Conservation (phyloP, 2,888 invertebrate genomes). For the Ctena decussata region DNA sequence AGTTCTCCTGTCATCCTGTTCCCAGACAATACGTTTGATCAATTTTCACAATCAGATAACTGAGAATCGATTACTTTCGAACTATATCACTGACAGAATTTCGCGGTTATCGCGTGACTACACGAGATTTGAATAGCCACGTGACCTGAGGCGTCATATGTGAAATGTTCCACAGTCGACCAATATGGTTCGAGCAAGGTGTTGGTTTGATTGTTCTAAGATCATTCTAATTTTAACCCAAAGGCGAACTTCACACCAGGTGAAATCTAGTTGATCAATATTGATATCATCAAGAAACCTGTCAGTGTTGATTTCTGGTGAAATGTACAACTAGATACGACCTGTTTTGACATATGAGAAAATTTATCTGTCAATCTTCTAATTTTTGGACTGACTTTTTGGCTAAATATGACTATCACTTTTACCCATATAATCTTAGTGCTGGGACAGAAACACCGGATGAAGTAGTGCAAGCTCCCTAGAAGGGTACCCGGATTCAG, state of each 20-base stretch:
- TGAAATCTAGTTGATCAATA: slow-evolving; percentile 57
- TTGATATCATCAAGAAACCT: slow-evolving; percentile 44
- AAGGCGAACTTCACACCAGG: slow-evolving; percentile 51
- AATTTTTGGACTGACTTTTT: neutral
- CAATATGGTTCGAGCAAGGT: neutral
- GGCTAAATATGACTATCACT: too few species aligned
- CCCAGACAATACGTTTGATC: neutral
- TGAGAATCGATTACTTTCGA: neutral
- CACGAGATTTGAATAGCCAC: slow-evolving; percentile 32
- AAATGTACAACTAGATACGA: slow-evolving; percentile 49
- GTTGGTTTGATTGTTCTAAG: neutral
- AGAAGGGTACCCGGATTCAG: too few species aligned
- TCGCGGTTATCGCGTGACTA: slow-evolving; percentile 41
- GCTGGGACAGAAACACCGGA: too few species aligned
- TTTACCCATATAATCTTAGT: too few species aligned
- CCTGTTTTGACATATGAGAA: neutral
- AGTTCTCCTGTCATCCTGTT: neutral
- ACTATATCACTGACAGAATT: slow-evolving; percentile 1
- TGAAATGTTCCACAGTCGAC: slow-evolving; percentile 10
- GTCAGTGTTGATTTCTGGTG: slow-evolving; percentile 52
- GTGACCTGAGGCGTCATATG: slow-evolving; percentile 27
- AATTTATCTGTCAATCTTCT: neutral
- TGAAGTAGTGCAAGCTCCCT: too few species aligned
- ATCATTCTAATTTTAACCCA: slow-evolving; percentile 17
- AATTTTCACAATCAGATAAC: slow-evolving; percentile 5